These are phyloP conservation scores for Pheosia gnoma DNA, from an alignment of 2,888 invertebrate genomes.

Conservation along the genomic window DNA sequence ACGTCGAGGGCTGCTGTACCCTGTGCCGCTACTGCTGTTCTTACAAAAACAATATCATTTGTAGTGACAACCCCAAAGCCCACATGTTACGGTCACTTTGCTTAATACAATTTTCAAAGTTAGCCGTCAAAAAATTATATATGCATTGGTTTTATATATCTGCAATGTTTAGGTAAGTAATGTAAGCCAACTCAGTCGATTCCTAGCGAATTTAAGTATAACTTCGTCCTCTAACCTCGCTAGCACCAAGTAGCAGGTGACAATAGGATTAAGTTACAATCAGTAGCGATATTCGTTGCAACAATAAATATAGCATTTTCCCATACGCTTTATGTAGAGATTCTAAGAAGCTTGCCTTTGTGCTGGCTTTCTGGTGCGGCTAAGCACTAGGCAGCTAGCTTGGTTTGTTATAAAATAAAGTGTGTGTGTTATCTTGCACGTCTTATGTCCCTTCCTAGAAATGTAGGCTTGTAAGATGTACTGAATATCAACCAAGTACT, in stretches of 20 bases:
- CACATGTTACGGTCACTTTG: too few species aligned
- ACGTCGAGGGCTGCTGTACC: too few species aligned
- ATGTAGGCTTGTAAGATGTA: background rate
- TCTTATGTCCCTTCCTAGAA: constrained; percentile 1
- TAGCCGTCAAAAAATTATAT: too few species aligned
- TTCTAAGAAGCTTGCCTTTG: constrained; percentile 31
- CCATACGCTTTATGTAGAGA: constrained; percentile 21
- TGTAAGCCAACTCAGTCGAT: background rate
- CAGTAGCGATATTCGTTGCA: constrained; percentile 11
- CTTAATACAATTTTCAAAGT: too few species aligned
- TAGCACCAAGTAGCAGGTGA: constrained; percentile 15
- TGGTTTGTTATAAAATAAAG: constrained; percentile 7
- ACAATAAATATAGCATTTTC: constrained; percentile 29
- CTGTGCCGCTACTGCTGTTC: too few species aligned
- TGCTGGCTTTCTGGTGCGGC: background rate
- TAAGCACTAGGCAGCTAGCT: constrained; percentile 15
- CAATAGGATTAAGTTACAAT: constrained; percentile 28
- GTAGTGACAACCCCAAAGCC: too few species aligned
- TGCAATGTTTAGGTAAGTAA: background rate
- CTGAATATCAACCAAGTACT: background rate
- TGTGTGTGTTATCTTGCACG: background rate
- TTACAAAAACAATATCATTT: too few species aligned
- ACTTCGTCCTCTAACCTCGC: background rate
- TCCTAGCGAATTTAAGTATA: background rate
- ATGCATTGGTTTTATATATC: background rate